Base-by-base conservation (phyloP, 2,888 invertebrate species). In the Pilophorus perplexus region DNA sequence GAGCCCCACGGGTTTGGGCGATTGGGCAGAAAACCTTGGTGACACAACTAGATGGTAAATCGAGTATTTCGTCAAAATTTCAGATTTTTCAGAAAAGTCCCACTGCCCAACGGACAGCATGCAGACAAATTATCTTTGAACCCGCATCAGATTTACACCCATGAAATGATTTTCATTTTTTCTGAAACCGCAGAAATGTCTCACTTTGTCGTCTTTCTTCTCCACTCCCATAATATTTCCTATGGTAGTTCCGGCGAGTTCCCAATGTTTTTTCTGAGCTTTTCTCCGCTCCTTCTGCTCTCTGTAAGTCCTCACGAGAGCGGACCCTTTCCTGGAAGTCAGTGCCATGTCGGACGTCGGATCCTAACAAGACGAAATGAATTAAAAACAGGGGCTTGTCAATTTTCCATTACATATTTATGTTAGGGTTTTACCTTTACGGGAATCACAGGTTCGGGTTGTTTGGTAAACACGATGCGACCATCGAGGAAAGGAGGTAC, bases 221-320 rank as follows among this genome's bases (percentile, higher is more conserved):
- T 82, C 80, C 0, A 99, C 87, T 0, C 99, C 99, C 92, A 98
- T 94, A 42, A 99, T 93, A 75, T 98, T 94, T 75, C 94, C 94
- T 68, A 96, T 82, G 73, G 89, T 91, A 1, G 97, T 98, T 40
- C 99, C 99, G 54, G 96, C 93, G 67, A 99, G 78, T 77, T 99
- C 96, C 98, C 98, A 99, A 76, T 99, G 97, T 75, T 99, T 98
- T 77, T 96, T 95, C 77, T 99, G 98, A 0, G 95, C 96, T 76
- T 93, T 94, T 64, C 88, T 84, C n/a, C 95, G 81, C 76, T 99
- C 99, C 75, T 97, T 96, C 76, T 97, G 93, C 76, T 99, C 99
- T 60, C 99, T 84, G 76, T 89, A 93, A 0, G 87, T 86, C 69
- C 93, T 84, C 0, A 99, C 99, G 3, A 93, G 80, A 1, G 88